A percentile compares a stretch with the other conserved stretches of the same genome.
Conservation (phyloP, 2,888 invertebrate genomes). For the Scaptomyza caliginosa region DNA sequence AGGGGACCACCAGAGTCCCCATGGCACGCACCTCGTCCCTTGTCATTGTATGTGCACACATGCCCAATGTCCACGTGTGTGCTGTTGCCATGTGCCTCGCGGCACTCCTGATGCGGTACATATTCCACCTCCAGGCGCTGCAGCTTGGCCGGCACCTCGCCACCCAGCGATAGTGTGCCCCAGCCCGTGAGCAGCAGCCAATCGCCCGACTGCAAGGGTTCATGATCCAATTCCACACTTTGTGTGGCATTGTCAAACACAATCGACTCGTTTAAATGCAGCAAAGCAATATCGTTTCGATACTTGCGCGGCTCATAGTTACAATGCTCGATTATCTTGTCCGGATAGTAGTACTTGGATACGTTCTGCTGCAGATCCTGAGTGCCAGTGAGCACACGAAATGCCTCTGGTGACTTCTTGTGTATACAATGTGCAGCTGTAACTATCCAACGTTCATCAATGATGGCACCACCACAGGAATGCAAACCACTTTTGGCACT, state of each 20-base stretch:
- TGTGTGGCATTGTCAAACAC: slow-evolving; percentile 85
- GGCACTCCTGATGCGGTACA: slow-evolving; percentile 86
- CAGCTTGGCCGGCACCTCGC: slow-evolving; percentile 85
- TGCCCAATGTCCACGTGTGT: slow-evolving; percentile 86
- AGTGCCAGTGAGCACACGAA: slow-evolving; percentile 79
- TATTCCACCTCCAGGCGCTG: slow-evolving; percentile 86
- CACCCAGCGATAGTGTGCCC: slow-evolving; percentile 86
- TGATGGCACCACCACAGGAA: slow-evolving; percentile 83
- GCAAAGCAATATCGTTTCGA: slow-evolving; percentile 88
- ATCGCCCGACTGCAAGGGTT: slow-evolving; percentile 84
- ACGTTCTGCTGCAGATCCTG: slow-evolving; percentile 70
- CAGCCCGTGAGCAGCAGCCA: slow-evolving; percentile 86
- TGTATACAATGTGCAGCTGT: slow-evolving; percentile 83
- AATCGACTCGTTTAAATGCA: slow-evolving; percentile 86
- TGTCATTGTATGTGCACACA: slow-evolving; percentile 86
- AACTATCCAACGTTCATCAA: slow-evolving; percentile 78
- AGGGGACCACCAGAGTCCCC: slow-evolving; percentile 83
- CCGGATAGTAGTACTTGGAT: slow-evolving; percentile 69
- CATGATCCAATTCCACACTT: slow-evolving; percentile 84
- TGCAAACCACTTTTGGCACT: slow-evolving; percentile 63
- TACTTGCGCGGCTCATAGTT: slow-evolving; percentile 75
- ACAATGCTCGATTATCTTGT: slow-evolving; percentile 75
- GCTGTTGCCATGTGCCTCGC: slow-evolving; percentile 84
- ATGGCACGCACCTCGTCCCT: slow-evolving; percentile 85
- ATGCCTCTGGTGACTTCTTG: slow-evolving; percentile 53